Evolutionary conservation across 2,888 invertebrate genomes (phyloP), one percentile per base, ranked within the genome.

Genomic region (Nebria brevicollis): DNA sequence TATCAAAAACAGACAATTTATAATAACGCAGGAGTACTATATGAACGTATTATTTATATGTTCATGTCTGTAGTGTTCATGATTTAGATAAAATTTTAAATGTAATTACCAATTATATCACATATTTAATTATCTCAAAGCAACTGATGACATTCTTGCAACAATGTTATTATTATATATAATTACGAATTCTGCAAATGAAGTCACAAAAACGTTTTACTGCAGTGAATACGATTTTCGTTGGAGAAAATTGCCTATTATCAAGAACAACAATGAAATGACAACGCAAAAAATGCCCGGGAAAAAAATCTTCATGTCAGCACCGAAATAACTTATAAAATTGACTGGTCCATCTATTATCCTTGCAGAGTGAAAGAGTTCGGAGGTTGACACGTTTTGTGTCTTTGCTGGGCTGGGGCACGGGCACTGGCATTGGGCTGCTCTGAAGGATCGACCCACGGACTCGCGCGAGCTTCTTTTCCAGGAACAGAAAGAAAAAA

Each of bases 261-360:
- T 79, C 79, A 74, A 75, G 79, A 79, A 75, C 79, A 79, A 79
- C 79, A 79, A 68, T 64, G 34, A 75, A 79, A 79, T 75, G 66
- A 75, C 74, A 73, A 42, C n/a, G 42, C 42, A 41, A 15, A 73
- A 73, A 73, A 41, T 11, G 26, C 25, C 10, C 34, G 7, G n/a
- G 73, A 2, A 15, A 15, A 41, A 73, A 64, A 42, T 66, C 64
- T 11, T 42, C n/a, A 41, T 75, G 66, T 75, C 79, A 79, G 42
- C 43, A 42, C 42, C 73, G 74, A 75, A 79, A 79, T 79, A 79
- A 79, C 75, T 79, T 75, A 79, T 74, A 79, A 75, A 74, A 79
- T 79, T 79, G 79, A 79, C 79, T 79, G 74, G 74, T 75, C 75
- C 79, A 79, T 79, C 75, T 75, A 75, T 75, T 75, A 79, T 74